Evolutionary conservation across 2,888 invertebrate genomes (phyloP), one percentile per base, ranked within the genome.

Genomic region (Lottia scabra): DNA sequence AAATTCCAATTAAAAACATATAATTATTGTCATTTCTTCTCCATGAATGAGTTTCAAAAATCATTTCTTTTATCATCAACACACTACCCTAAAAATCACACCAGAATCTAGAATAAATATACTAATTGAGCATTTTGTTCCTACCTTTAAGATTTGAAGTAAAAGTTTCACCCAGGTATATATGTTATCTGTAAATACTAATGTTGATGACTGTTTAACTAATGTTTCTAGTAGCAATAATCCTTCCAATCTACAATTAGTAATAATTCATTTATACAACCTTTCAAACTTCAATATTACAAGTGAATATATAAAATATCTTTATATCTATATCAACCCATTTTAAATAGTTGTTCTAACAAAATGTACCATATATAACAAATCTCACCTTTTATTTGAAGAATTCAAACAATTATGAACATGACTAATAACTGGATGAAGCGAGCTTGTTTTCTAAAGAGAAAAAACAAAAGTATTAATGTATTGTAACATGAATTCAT

Each of bases 91-190:
- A n/a, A n/a, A n/a, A n/a, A n/a, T n/a, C n/a, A n/a, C n/a, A n/a
- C n/a, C n/a, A n/a, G n/a, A n/a, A n/a, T n/a, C n/a, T n/a, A n/a
- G n/a, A n/a, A n/a, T n/a, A n/a, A n/a, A n/a, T n/a, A n/a, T n/a
- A n/a, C n/a, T n/a, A n/a, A n/a, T n/a, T n/a, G n/a, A n/a, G n/a
- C n/a, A n/a, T n/a, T n/a, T n/a, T n/a, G n/a, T n/a, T 5, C 56
- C 67, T 75, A 83, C 83, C 79, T 83, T 80, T 56, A 83, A 67
- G 27, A 75, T 74, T 62, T 81, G 78, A 16, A 80, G 46, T 1
- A 81, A 77, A 30, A 82, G 72, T 63, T 76, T 76, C 10, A 80
- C 65, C 83, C 83, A 83, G 16, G 79, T 80, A 15, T 77, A 62
- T 19, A 79, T 78, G 75, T 82, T 75, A 56, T 78, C 74, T 44